Percentiles rank a stretch among this genome's conserved stretches.
These are phyloP conservation scores for Amazonetta brasiliensis DNA, from an alignment of 2,797 vertebrate genomes.

Conservation along the genomic window DNA sequence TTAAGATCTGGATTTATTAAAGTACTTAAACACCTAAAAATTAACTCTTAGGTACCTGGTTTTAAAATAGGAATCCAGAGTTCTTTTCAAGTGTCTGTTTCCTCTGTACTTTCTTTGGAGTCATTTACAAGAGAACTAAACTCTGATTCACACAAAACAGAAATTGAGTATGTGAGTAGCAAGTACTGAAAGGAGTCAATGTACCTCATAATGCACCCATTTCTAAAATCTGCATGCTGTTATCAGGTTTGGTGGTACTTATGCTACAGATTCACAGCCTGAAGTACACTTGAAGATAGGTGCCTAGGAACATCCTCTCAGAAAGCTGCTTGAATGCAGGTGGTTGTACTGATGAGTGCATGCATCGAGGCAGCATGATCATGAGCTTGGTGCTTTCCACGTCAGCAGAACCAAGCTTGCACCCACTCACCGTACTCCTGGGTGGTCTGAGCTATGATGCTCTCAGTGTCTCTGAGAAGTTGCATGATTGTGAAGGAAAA, in stretches of 20 bases:
- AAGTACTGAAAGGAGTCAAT: neutral
- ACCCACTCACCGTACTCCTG: too few relatives aligned
- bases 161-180: neutral
- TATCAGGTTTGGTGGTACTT: neutral
- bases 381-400: neutral
- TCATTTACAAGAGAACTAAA: neutral
- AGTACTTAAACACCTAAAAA: neutral
- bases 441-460: neutral
- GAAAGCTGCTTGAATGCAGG: neutral
- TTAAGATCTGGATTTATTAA: neutral
- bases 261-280: neutral
- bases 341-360: neutral
- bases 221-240: neutral
- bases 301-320: neutral
- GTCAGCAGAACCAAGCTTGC: neutral
- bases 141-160: neutral
- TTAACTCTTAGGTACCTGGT: neutral
- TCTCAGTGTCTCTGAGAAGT: neutral
- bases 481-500: neutral
- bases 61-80: neutral
- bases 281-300: fast-evolving
- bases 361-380: neutral
- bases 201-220: neutral
- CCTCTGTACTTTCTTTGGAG: neutral
- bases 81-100: neutral